Conservation (phyloP, 2,888 invertebrate genomes). For the Hemaris fuciformis region DNA sequence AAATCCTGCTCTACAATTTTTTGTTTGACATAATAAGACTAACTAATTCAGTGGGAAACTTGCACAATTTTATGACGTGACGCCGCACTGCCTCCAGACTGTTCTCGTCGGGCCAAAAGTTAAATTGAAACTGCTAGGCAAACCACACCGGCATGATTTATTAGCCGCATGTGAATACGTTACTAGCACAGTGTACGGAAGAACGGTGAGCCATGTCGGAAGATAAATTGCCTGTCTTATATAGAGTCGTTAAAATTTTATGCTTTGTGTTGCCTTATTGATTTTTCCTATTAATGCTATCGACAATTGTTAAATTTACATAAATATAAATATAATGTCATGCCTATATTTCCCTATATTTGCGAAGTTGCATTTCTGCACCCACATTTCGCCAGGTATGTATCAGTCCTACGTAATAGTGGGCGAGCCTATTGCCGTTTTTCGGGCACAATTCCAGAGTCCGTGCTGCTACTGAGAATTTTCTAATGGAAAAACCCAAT, state of each 20-base stretch:
- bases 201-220: background rate
- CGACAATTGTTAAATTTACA: too few relatives aligned
- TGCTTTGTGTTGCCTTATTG: background rate
- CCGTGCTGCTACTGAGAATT: too few relatives aligned
- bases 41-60: constrained; percentile 39
- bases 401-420: too few relatives aligned
- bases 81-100: constrained; percentile 35
- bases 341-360: too few relatives aligned
- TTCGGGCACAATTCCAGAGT: too few relatives aligned
- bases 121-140: constrained; percentile 77
- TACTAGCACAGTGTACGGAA: constrained; percentile 18
- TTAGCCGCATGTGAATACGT: constrained; percentile 64
- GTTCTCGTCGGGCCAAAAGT: constrained; percentile 51
- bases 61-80: constrained; percentile 46
- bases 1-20: background rate
- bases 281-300: background rate
- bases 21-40: constrained; percentile 20
- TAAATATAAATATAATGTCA: too few relatives aligned
- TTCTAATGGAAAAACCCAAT: too few relatives aligned
- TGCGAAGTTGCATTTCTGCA: too few relatives aligned
- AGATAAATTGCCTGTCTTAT: background rate
- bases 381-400: too few relatives aligned
- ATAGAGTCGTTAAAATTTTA: background rate
- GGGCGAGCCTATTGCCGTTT: too few relatives aligned
- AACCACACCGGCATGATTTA: constrained; percentile 73